These are phyloP conservation scores for Simalia tracyae DNA, from an alignment of 2,797 vertebrate genomes.

Conservation along the genomic window DNA sequence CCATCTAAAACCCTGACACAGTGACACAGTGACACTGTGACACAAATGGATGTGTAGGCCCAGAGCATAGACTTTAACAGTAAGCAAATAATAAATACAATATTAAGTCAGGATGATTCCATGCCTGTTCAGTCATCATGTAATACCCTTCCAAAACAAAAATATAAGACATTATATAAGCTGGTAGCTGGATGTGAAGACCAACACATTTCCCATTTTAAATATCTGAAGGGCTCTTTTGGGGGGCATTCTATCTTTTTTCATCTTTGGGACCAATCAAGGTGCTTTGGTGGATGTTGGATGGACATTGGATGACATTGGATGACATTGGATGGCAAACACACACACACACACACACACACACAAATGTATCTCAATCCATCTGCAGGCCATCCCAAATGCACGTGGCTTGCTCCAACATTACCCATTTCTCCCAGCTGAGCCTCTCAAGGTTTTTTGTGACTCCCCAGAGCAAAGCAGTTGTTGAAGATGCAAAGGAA, in stretches of 20 bases:
- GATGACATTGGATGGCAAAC: neutral
- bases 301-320: neutral
- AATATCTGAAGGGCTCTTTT: neutral
- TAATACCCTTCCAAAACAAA: neutral
- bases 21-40: no score
- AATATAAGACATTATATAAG: neutral
- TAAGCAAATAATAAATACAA: neutral
- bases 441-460: neutral
- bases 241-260: neutral
- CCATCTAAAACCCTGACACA: neutral
- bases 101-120: neutral
- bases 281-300: neutral
- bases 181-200: neutral
- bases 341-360: rapidly evolving
- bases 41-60: neutral
- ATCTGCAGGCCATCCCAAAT: neutral
- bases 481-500: neutral
- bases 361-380: no score
- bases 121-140: neutral
- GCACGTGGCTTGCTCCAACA: neutral
- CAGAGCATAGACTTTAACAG: neutral
- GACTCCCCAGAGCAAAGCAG: neutral
- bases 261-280: neutral
- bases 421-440: neutral
- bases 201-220: neutral